These are phyloP conservation scores for Pandemis cinnamomeana DNA, from an alignment of 2,888 invertebrate species.

Conservation along the genomic window DNA sequence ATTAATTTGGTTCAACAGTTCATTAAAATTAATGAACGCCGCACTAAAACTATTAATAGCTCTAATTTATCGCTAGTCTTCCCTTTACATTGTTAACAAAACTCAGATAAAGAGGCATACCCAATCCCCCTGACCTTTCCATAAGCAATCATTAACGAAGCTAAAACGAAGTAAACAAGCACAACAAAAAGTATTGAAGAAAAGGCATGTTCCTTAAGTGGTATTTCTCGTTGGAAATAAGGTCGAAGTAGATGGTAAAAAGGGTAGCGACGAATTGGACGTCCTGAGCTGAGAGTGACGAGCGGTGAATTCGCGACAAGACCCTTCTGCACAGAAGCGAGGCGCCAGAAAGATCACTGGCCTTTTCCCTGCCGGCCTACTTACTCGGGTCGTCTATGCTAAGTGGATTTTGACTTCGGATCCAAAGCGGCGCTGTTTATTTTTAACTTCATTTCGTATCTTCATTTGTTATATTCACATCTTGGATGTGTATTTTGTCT, in stretches of 20 bases:
- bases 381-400: not conserved
- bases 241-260: conserved; percentile 38
- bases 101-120: not conserved
- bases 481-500: no score
- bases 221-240: conserved; percentile 43
- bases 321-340: conserved; percentile 25
- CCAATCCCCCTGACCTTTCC: conserved; percentile 1
- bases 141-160: conserved; percentile 25
- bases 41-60: not conserved
- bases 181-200: conserved; percentile 38
- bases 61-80: not conserved
- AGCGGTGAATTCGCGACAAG: conserved; percentile 43
- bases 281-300: conserved; percentile 44
- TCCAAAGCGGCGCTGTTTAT: not conserved
- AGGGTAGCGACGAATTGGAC: conserved; percentile 45
- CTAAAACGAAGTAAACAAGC: conserved; percentile 31
- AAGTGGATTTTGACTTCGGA: not conserved
- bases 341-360: conserved; percentile 27
- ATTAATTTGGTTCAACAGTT: no score
- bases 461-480: no score
- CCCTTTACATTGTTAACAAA: not conserved
- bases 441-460: no score
- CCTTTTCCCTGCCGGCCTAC: not conserved
- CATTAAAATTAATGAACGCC: not conserved
- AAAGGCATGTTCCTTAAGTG: conserved; percentile 43